Conservation (phyloP, 1,140 invertebrate species). For the Uloborus diversus region DNA sequence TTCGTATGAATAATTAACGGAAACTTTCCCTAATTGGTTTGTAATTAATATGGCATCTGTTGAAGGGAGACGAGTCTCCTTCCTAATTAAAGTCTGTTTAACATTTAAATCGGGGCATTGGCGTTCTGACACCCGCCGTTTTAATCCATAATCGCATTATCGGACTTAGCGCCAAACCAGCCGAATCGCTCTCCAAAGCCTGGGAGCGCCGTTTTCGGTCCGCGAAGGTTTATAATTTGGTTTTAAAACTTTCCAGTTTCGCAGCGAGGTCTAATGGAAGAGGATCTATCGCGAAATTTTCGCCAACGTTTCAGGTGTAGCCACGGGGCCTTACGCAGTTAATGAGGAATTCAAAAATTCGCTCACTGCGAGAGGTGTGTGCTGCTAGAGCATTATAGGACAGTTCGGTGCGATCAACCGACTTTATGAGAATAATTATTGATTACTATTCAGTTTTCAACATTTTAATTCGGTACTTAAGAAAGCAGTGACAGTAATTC, state of each 20-base stretch:
- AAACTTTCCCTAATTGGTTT: constrained; percentile 56
- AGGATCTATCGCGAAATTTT: too few species aligned
- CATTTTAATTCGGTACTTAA: too few species aligned
- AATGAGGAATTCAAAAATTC: not conserved
- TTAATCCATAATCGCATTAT: constrained; percentile 57
- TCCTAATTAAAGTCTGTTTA: constrained; percentile 55
- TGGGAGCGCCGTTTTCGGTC: not conserved
- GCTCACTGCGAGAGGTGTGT: too few species aligned
- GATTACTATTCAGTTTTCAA: too few species aligned
- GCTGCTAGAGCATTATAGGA: too few species aligned
- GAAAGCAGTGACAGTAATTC: too few species aligned
- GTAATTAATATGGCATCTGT: constrained; percentile 57
- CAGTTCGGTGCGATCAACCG: too few species aligned
- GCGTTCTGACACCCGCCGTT: constrained; percentile 42
- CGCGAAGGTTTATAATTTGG: constrained; percentile 35
- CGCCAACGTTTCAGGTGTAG: too few species aligned
- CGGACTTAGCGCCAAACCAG: constrained; percentile 44
- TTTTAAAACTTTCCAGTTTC: constrained; percentile 39
- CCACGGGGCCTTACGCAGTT: not conserved
- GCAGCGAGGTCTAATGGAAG: not conserved
- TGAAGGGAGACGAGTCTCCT: constrained; percentile 13
- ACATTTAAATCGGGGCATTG: constrained; percentile 54
- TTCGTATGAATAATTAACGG: constrained; percentile 56
- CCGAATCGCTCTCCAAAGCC: not conserved
- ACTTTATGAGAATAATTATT: too few species aligned